phyloP scores from a whole-genome alignment of 2,888 invertebrate genomes.

The Drosophila subsilvestris region DNA sequence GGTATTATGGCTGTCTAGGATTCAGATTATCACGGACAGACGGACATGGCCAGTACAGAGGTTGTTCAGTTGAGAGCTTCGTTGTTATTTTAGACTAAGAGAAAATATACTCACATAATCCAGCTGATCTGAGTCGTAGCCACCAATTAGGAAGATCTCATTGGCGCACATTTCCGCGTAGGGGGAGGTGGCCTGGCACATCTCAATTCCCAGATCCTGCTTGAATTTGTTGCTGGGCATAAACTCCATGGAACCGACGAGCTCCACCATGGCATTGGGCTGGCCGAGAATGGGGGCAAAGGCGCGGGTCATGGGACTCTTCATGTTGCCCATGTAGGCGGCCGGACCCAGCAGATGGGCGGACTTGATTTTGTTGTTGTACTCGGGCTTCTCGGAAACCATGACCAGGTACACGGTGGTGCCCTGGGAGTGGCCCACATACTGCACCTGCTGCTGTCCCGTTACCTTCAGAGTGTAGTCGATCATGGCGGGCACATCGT shows the following conservation, averaged over 20 bases:
- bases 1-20: too few species aligned
- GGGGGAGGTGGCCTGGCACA: conserved; percentile 83
- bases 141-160: conserved; percentile 86
- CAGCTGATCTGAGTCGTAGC: conserved; percentile 84
- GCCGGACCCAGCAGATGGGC: conserved; percentile 85
- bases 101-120: conserved; percentile 81
- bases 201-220: conserved; percentile 83
- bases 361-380: conserved; percentile 72
- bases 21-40: not conserved
- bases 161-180: conserved; percentile 86
- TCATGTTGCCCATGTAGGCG: conserved; percentile 84
- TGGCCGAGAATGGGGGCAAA: conserved; percentile 72
- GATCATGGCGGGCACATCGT: conserved; percentile 94
- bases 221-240: conserved; percentile 74
- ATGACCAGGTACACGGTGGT: conserved; percentile 89
- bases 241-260: conserved; percentile 76
- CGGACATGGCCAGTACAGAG: not conserved
- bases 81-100: too few species aligned
- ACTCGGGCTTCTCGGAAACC: conserved; percentile 66
- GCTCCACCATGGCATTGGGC: conserved; percentile 75
- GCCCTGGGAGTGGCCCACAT: conserved; percentile 97
- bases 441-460: conserved; percentile 83
- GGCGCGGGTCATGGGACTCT: conserved; percentile 81
- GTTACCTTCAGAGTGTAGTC: conserved; percentile 86
- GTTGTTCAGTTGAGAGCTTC: too few species aligned